Evolutionary conservation across 2,113 vertebrate genomes (phyloP).

Genomic region (Barnardius zonarius): DNA sequence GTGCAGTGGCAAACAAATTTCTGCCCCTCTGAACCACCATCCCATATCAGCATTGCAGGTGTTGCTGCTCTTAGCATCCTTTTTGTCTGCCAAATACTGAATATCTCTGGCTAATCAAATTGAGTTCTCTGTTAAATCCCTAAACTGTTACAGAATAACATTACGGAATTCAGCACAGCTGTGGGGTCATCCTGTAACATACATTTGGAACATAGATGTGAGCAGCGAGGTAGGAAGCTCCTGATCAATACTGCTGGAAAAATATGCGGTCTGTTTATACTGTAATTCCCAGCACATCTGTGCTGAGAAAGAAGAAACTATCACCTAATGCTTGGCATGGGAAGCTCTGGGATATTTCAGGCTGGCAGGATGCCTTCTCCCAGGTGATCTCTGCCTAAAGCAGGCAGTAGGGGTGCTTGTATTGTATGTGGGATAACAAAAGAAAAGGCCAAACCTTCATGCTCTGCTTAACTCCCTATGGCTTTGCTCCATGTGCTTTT

Average conservation of each 20-base stretch:
- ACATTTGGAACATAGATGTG: neutral
- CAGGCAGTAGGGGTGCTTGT: neutral
- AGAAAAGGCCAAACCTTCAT: neutral
- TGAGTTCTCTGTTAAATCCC: neutral
- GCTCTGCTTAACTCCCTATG: neutral
- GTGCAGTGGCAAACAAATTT: neutral
- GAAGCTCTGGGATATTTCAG: neutral
- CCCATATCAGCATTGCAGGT: neutral
- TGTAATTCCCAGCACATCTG: neutral
- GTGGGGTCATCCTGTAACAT: neutral
- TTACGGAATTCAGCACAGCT: slow-evolving; percentile 14
- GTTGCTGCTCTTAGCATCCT: neutral
- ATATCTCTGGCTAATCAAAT: neutral
- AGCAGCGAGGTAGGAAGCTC: neutral
- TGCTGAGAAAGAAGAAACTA: neutral
- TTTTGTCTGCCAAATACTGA: neutral
- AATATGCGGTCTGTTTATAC: neutral
- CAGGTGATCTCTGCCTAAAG: neutral
- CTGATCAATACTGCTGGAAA: neutral
- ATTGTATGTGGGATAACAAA: neutral
- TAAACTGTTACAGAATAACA: neutral
- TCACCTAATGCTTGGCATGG: neutral
- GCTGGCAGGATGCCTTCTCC: neutral
- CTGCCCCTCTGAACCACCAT: neutral
- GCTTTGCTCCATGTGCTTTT: neutral